A percentile compares a stretch with the other conserved stretches of the same genome.
Evolutionary conservation across 2,113 vertebrate species (phyloP).

Genomic region (Aleadryas rufinucha): DNA sequence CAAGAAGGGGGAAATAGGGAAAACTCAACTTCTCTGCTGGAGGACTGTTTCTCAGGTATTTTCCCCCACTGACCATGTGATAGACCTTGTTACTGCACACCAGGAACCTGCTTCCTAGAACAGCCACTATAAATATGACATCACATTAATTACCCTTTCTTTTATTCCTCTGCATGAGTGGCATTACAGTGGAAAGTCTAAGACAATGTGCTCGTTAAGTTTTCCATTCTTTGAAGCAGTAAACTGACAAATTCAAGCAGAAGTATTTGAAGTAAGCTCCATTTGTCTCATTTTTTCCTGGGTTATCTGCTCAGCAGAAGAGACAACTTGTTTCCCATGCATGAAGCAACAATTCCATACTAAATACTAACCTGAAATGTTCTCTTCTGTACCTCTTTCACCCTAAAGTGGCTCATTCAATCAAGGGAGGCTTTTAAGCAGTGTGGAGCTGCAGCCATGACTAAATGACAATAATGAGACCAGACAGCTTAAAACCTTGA

Average conservation of each 20-base stretch:
- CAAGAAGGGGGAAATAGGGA: not conserved
- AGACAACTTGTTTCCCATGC: not conserved
- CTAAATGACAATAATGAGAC: not conserved
- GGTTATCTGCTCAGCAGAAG: not conserved
- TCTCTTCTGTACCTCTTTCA: not conserved
- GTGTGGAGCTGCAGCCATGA: not conserved
- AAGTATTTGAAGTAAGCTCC: not conserved
- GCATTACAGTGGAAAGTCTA: not conserved
- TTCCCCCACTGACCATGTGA: not conserved
- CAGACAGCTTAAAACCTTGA: constrained; percentile 38
- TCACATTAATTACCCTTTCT: not conserved
- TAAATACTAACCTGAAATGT: not conserved
- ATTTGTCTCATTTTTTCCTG: not conserved
- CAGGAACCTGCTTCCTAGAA: not conserved
- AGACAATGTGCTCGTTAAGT: not conserved
- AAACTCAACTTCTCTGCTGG: not conserved
- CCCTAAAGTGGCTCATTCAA: not conserved
- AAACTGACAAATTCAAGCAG: not conserved
- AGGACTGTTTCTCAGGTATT: not conserved
- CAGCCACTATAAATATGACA: not conserved
- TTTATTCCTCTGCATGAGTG: not conserved
- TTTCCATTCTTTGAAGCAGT: not conserved
- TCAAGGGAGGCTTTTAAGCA: not conserved
- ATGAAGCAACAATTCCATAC: not conserved
- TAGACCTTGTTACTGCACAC: not conserved